These are phyloP conservation scores for Halichoerus grypus DNA, from an alignment of 2,113 vertebrate genomes.

Conservation along the genomic window DNA sequence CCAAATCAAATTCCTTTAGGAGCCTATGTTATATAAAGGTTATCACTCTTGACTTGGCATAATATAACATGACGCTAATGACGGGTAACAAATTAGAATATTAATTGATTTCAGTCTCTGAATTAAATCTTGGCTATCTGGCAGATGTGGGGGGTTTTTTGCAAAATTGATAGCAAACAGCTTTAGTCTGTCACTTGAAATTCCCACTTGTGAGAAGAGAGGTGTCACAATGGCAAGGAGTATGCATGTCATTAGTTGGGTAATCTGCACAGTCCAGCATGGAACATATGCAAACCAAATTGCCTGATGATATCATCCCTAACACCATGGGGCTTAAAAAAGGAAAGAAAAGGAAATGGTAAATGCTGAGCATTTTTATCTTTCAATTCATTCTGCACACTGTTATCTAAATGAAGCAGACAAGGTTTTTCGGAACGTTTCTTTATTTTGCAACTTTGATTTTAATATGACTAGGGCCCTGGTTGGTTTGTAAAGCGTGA, in stretches of 20 bases:
- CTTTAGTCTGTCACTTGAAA: constrained; percentile 85
- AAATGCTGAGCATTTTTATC: constrained; percentile 62
- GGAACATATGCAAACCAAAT: constrained; percentile 76
- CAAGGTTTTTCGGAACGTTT: constrained; percentile 57
- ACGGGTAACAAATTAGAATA: constrained; percentile 86
- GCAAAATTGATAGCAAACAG: constrained; percentile 87
- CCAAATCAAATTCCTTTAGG: constrained; percentile 74
- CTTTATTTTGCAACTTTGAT: constrained; percentile 80
- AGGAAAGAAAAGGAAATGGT: neutral
- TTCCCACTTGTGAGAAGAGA: constrained; percentile 84
- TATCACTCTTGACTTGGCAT: constrained; percentile 78
- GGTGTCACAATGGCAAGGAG: constrained; percentile 77
- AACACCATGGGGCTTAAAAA: constrained; percentile 30
- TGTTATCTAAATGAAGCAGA: constrained; percentile 77
- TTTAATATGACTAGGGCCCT: constrained; percentile 49
- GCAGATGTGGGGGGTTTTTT: constrained; percentile 81
- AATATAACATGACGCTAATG: constrained; percentile 82
- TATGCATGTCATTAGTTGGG: constrained; percentile 80
- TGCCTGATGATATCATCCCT: constrained; percentile 71
- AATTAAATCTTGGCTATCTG: constrained; percentile 84
- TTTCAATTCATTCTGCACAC: constrained; percentile 66
- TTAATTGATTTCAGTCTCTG: constrained; percentile 83
- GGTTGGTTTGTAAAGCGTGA: constrained; percentile 70
- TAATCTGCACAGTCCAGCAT: constrained; percentile 80
- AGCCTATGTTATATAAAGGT: constrained; percentile 72